Base-by-base conservation (phyloP, 2,888 invertebrate genomes). In the Cinara cedri region DNA sequence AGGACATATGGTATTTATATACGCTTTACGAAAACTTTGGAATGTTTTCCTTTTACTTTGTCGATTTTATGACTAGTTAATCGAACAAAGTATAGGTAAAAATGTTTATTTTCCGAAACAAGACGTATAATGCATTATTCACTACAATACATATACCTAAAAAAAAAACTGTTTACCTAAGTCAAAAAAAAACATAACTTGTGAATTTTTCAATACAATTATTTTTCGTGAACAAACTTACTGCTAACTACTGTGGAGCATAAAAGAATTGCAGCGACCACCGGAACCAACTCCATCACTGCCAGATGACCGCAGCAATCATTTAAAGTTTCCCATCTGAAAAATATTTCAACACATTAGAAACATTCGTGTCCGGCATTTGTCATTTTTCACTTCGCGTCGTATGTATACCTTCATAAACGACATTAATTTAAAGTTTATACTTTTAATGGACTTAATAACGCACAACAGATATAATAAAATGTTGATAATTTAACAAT, bases 241-340 rank as follows among this genome's bases (percentile, higher is more conserved):
- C 76, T 26, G 34, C 13, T 78, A 14, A 60, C 34, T 19, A 34
- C 46, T 46, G 34, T 6, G 60, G 46, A 19, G 49, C 60, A 78
- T 21, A 68, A 68, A 21, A 78, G 6, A 68, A 78, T 60, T 42
- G 60, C 60, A 49, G 60, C 34, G 16, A 68, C n/a, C n/a, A 68
- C 34, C 9, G 57, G 26, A 57, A 70, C 46, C 34, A 65, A 70
- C 60, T 78, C 60, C 76, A 78, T 78, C 76, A 68, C 60, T 70
- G 34, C 57, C 42, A 60, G 49, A 51, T 3, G 11, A 55, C 26
- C 19, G 26, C 68, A 46, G 26, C 68, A 26, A 76, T 68, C 68
- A 60, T 68, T 68, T 49, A 78, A 60, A 16, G 19, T 49, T 51
- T 70, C n/a, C 46, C 66, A 78, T 78, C 76, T 78, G 68, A 78